Base-by-base conservation (phyloP, 2,888 invertebrate species). In the Clitarchus hookeri region DNA sequence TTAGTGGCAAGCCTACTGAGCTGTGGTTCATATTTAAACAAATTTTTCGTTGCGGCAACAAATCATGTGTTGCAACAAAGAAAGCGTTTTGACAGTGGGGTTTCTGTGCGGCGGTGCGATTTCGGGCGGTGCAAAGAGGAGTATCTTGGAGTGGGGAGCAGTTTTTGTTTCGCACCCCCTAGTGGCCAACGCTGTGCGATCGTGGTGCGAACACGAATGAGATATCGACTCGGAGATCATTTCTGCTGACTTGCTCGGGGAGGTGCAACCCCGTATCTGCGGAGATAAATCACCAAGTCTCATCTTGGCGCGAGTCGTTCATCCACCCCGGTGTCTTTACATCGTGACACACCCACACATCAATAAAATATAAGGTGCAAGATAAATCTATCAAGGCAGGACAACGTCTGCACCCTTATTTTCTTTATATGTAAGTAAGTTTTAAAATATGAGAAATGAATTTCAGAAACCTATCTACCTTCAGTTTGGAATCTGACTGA, bases 211-310 rank as follows among this genome's bases (percentile, higher is more conserved):
- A n/a, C 65, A n/a, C 3, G 16, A 19, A 65, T 65, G 65, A 65
- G 16, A 65, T 65, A 65, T 65, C 65, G 65, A 8, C 65, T 65
- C 65, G 19, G 65, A 65, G 65, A 65, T 65, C 65, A 23, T 65
- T 65, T 65, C 65, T 65, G 65, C 65, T 65, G 65, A 65, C 65
- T 65, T n/a, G 65, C 65, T 65, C 65, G 65, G 65, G 65, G 65
- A 65, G 65, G 65, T 65, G 65, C 0, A 65, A n/a, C 65, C 16
- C 65, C n/a, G 65, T 23, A 65, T 65, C 65, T 6, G 11, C 65
- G 65, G 23, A 65, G 65, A 65, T 65, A 65, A 65, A 65, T 65
- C 65, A 65, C n/a, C 65, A n/a, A 11, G 65, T 19, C 16, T n/a
- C 65, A 11, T 65, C 65, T 11, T n/a, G 65, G 65, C 65, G 65